phyloP scores from a whole-genome alignment of 1,140 invertebrate species.

The Anastrepha obliqua region DNA sequence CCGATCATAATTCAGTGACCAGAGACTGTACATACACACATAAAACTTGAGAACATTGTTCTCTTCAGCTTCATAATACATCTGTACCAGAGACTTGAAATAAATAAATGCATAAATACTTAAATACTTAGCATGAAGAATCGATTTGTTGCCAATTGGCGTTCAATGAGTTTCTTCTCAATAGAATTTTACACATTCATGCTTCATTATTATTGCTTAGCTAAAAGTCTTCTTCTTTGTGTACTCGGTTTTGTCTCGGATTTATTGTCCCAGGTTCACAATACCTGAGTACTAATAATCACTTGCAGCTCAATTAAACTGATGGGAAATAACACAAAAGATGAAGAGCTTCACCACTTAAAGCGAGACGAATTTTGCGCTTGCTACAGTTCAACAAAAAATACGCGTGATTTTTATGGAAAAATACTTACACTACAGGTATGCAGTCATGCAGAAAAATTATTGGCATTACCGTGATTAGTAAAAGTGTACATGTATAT shows the following conservation, averaged over 20 bases:
- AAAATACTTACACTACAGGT: not conserved
- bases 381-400: not conserved
- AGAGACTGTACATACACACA: no score
- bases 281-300: not conserved
- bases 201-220: not conserved
- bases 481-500: not conserved
- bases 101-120: no score
- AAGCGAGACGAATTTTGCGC: not conserved
- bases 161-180: not conserved
- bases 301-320: not conserved
- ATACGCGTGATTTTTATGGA: not conserved
- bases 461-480: not conserved
- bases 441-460: conserved; percentile 14
- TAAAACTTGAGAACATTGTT: no score
- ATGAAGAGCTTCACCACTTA: conserved; percentile 6
- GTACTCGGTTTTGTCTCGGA: not conserved
- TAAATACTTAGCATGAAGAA: not conserved
- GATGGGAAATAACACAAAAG: not conserved
- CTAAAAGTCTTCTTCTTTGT: not conserved
- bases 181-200: conserved; percentile 7
- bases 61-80: no score
- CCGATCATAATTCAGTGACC: no score
- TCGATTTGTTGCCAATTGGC: not conserved
- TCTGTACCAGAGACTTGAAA: no score
- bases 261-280: not conserved